A percentile compares a stretch with the other conserved stretches of the same genome.
Evolutionary conservation across 2,113 vertebrate species (phyloP).

Genomic region (Pongo pygmaeus): DNA sequence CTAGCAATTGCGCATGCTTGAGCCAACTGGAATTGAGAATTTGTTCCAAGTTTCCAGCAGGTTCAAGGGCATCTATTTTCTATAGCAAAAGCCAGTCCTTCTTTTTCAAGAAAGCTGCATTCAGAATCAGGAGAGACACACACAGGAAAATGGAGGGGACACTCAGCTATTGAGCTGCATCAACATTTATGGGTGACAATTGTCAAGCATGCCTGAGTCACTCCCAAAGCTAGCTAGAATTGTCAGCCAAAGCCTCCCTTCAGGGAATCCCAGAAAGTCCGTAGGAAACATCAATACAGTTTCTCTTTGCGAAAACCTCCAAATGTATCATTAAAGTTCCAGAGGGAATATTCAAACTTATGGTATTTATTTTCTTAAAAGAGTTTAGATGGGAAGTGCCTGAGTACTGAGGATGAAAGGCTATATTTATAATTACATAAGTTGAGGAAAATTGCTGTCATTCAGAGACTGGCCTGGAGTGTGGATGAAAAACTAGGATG

Average conservation of each 20-base stretch:
- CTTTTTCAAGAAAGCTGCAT: not conserved
- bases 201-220: not conserved
- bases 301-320: not conserved
- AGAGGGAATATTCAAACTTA: not conserved
- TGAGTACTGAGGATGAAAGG: not conserved
- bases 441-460: not conserved
- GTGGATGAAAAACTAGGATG: not conserved
- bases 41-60: not conserved
- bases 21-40: not conserved
- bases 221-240: not conserved
- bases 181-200: not conserved
- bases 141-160: not conserved
- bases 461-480: not conserved
- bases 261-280: not conserved
- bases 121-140: not conserved
- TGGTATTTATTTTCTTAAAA: conserved; percentile 41
- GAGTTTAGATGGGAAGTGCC: not conserved
- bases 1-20: not conserved
- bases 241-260: not conserved
- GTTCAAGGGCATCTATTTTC: not conserved
- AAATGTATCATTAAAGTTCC: not conserved
- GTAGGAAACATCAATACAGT: not conserved
- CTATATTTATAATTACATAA: not conserved
- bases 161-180: not conserved
- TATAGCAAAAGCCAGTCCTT: not conserved